Conservation (phyloP, 2,797 vertebrate genomes). For the Acrossocheilus wenchowensis region DNA sequence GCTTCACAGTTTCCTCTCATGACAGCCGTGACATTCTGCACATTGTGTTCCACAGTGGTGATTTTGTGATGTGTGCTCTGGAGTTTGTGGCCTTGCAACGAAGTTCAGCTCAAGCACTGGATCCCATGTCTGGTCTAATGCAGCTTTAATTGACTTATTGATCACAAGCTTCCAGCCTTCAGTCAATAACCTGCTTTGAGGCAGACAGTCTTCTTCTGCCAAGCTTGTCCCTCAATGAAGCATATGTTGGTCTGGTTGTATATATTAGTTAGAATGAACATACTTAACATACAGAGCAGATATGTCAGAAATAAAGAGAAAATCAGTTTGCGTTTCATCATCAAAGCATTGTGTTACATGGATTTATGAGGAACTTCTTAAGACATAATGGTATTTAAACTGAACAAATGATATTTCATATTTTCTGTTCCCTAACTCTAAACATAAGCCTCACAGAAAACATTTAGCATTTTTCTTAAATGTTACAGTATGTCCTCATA, state of each 20-base stretch:
- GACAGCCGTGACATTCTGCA: background rate
- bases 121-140: constrained; percentile 59
- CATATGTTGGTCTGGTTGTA: background rate
- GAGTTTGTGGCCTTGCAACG: background rate
- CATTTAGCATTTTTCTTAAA: background rate
- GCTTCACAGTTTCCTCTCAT: background rate
- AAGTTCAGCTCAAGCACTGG: constrained; percentile 20
- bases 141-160: constrained; percentile 59
- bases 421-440: background rate
- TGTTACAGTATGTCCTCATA: background rate
- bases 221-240: background rate
- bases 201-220: background rate
- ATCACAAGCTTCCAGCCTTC: constrained; percentile 51
- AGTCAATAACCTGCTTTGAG: constrained; percentile 46
- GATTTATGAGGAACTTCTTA: background rate
- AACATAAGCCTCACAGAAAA: background rate
- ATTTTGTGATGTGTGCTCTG: background rate
- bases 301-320: background rate
- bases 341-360: background rate
- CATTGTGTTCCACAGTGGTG: background rate
- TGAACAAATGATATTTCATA: background rate
- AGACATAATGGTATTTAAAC: too few species aligned
- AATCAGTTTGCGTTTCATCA: background rate
- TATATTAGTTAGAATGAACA: background rate
- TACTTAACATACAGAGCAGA: background rate